phyloP scores from a whole-genome alignment of 2,797 vertebrate genomes.

The Falco naumanni region DNA sequence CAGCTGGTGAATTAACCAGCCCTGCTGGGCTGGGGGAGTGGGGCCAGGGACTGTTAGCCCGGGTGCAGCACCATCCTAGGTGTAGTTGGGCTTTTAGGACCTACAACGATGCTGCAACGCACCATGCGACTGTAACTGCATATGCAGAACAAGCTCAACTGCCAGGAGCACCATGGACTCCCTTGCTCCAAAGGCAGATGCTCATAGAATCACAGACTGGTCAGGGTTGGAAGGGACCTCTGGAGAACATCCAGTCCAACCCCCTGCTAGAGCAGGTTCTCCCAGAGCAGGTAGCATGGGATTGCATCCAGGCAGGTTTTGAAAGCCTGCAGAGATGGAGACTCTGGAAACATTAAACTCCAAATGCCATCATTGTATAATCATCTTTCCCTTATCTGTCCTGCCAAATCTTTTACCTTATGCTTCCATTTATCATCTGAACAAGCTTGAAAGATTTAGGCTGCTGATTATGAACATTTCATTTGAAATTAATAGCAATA shows the following conservation, averaged over 20 bases:
- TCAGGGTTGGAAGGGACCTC: too few relatives aligned
- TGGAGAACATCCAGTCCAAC: too few relatives aligned
- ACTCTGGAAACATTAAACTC: background rate
- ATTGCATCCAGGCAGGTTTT: too few relatives aligned
- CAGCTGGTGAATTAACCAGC: background rate
- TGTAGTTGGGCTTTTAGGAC: background rate
- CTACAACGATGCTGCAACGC: background rate
- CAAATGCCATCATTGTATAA: background rate
- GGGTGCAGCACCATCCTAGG: background rate
- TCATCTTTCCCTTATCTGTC: background rate
- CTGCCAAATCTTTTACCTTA: background rate
- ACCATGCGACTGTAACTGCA: rapidly evolving
- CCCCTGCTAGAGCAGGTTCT: too few relatives aligned
- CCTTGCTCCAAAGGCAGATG: background rate
- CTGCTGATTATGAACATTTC: background rate
- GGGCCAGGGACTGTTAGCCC: rapidly evolving
- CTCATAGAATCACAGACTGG: too few relatives aligned
- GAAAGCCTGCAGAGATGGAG: too few relatives aligned
- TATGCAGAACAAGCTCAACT: background rate
- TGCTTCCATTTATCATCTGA: background rate
- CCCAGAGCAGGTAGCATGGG: too few relatives aligned
- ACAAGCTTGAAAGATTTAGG: background rate
- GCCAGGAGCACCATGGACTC: background rate
- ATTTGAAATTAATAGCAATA: background rate
- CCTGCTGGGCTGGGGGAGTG: background rate